Percentiles rank a stretch among this genome's conserved stretches.
These are phyloP conservation scores for Anodontia alba DNA, from an alignment of 2,888 invertebrate genomes.

Conservation along the genomic window DNA sequence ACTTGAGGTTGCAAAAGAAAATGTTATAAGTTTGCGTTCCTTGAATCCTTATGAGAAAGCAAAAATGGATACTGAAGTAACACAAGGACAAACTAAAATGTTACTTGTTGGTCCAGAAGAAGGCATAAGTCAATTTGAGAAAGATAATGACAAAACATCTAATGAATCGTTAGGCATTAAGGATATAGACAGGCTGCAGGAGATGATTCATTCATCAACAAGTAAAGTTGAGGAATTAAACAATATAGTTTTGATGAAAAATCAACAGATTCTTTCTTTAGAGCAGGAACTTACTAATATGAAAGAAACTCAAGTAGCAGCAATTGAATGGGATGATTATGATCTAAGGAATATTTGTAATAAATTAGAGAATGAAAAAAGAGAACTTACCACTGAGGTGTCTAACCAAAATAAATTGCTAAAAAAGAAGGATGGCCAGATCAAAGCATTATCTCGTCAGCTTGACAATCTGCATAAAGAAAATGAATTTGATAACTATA, in stretches of 20 bases:
- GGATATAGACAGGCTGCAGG: not conserved
- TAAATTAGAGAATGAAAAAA: constrained; percentile 44
- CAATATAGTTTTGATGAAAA: not conserved
- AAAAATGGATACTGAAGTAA: not conserved
- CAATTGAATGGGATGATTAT: constrained; percentile 35
- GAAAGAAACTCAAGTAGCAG: not conserved
- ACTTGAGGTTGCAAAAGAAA: not conserved
- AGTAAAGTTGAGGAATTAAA: not conserved
- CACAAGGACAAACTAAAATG: not conserved
- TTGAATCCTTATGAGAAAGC: not conserved
- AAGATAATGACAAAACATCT: not conserved
- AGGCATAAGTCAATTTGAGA: not conserved
- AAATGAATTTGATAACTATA: not conserved
- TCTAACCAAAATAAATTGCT: constrained; percentile 15
- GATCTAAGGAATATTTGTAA: constrained; percentile 51
- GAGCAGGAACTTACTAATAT: not conserved
- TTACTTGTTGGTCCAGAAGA: not conserved
- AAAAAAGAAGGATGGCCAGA: constrained; percentile 42
- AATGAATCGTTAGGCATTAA: not conserved
- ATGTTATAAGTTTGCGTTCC: not conserved
- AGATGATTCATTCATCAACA: not conserved
- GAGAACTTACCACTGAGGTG: constrained; percentile 24
- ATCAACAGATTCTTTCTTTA: not conserved
- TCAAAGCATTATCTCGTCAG: constrained; percentile 23
- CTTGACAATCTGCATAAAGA: not conserved